A percentile compares a stretch with the other conserved stretches of the same genome.
These are phyloP conservation scores for Tetranychus urticae DNA, from an alignment of 1,140 invertebrate genomes.

Conservation along the genomic window DNA sequence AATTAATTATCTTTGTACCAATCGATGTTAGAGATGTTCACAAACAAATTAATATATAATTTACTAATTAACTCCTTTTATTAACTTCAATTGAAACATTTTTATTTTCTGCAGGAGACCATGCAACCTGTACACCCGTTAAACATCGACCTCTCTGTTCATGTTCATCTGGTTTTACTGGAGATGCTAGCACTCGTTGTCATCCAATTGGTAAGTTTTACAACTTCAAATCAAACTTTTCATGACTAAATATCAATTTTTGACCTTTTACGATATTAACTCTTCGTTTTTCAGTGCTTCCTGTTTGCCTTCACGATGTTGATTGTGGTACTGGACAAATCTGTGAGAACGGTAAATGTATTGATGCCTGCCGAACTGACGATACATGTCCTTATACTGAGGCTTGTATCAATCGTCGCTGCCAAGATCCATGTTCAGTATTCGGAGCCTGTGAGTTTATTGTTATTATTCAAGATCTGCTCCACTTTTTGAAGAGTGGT, in stretches of 20 bases:
- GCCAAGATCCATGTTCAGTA: conserved; percentile 52
- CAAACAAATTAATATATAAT: too few relatives aligned
- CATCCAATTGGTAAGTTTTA: conserved; percentile 19
- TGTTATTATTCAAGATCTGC: too few relatives aligned
- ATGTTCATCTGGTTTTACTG: conserved; percentile 48
- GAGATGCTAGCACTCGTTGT: conserved; percentile 55
- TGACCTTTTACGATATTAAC: too few relatives aligned
- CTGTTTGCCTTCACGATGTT: conserved; percentile 11
- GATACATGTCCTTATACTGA: conserved; percentile 50
- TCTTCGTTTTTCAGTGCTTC: conserved; percentile 13
- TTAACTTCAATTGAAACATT: too few relatives aligned
- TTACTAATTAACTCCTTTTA: too few relatives aligned
- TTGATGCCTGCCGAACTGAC: conserved; percentile 45
- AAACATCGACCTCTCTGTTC: conserved; percentile 48
- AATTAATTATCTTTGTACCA: too few relatives aligned
- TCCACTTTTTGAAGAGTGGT: conserved; percentile 17
- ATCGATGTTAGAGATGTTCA: too few relatives aligned
- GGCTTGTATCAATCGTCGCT: conserved; percentile 54
- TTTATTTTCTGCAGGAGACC: too few relatives aligned
- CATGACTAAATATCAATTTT: too few relatives aligned
- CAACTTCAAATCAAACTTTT: too few relatives aligned
- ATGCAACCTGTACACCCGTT: conserved; percentile 49
- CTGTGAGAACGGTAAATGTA: conserved; percentile 14
- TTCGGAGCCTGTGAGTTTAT: conserved; percentile 46
- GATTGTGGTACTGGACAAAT: conserved; percentile 11